A percentile compares a stretch with the other conserved stretches of the same genome.
Conservation (phyloP, 2,888 invertebrate genomes). For the Terebella lapidaria region DNA sequence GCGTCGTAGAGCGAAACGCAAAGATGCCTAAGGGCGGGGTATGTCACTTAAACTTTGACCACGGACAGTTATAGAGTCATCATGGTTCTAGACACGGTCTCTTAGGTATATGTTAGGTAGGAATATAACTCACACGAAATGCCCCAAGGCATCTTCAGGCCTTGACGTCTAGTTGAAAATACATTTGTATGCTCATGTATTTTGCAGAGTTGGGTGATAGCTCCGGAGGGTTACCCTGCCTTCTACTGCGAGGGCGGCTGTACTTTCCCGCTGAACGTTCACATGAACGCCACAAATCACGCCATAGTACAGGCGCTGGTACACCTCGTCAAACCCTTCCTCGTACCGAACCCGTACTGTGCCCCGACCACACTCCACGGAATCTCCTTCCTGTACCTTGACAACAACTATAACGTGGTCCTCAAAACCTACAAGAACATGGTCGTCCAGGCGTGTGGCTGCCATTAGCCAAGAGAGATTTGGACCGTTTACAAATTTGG, state of each 20-base stretch:
- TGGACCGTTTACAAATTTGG: too few relatives aligned
- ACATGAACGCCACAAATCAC: constrained; percentile 96
- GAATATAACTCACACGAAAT: too few relatives aligned
- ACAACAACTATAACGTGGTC: constrained; percentile 89
- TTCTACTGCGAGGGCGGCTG: constrained; percentile 96
- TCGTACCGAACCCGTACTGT: constrained; percentile 94
- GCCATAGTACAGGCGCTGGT: constrained; percentile 70
- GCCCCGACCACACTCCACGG: constrained; percentile 90
- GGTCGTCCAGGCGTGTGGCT: constrained; percentile 96
- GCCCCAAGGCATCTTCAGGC: too few relatives aligned
- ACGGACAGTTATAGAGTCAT: too few relatives aligned
- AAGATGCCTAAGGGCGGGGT: too few relatives aligned
- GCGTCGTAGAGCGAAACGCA: too few relatives aligned
- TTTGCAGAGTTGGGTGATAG: constrained; percentile 89
- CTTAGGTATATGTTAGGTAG: too few relatives aligned
- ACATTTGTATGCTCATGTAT: too few relatives aligned
- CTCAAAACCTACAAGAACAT: constrained; percentile 98
- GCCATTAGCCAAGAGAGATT: constrained; percentile 68
- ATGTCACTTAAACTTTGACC: too few relatives aligned
- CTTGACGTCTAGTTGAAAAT: too few relatives aligned
- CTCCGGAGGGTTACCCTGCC: constrained; percentile 92
- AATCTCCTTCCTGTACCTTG: constrained; percentile 93
- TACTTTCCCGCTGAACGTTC: constrained; percentile 86
- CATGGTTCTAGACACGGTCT: too few relatives aligned
- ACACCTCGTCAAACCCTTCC: constrained; percentile 59